These are phyloP conservation scores for Spodoptera littoralis DNA, from an alignment of 2,888 invertebrate genomes.

Conservation along the genomic window DNA sequence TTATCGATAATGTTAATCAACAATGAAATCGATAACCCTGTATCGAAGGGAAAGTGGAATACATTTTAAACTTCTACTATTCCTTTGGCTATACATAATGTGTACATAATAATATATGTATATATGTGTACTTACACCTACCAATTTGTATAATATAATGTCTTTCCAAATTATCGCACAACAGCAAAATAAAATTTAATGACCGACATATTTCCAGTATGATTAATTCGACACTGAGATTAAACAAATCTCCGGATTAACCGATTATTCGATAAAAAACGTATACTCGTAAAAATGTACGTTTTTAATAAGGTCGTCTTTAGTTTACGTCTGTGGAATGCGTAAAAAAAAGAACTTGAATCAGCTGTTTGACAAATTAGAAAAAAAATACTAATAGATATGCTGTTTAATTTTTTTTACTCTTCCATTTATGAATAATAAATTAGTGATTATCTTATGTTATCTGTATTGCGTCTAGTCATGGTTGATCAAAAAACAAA, in stretches of 20 bases:
- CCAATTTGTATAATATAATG: no score
- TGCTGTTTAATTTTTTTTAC: constrained; percentile 21
- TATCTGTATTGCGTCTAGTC: constrained; percentile 2
- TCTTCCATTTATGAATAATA: constrained; percentile 2
- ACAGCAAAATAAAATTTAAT: no score
- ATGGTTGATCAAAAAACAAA: constrained; percentile 16
- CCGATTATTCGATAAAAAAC: constrained; percentile 10
- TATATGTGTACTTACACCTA: no score
- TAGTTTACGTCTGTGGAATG: no score
- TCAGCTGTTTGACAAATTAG: constrained; percentile 27
- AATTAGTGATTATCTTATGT: constrained; percentile 6
- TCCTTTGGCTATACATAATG: no score
- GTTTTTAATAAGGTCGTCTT: constrained; percentile 1
- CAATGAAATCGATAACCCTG: no score
- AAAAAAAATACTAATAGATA: constrained; percentile 12
- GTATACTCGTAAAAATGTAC: not conserved
- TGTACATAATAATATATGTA: no score
- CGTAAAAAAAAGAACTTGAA: constrained; percentile 1
- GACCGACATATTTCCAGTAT: not conserved
- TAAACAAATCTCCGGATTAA: constrained; percentile 8
- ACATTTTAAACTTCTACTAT: no score
- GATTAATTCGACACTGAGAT: not conserved
- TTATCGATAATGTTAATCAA: no score
- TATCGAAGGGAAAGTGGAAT: no score
- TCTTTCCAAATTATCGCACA: no score